Conservation (phyloP, 2,797 vertebrate species). For the Etheostoma nigrum region DNA sequence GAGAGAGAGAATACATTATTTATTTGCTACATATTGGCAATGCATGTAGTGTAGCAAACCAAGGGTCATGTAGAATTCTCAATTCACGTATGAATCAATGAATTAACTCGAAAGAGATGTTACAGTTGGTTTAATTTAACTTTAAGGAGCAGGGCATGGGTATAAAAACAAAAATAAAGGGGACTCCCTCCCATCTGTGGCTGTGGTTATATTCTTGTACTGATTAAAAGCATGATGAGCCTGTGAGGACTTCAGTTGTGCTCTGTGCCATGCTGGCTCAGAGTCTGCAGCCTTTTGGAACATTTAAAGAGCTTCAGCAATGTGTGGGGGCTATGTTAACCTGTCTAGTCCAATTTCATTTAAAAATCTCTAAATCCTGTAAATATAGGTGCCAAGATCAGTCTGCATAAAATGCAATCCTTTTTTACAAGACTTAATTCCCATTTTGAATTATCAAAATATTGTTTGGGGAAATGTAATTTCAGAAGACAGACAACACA, state of each 20-base stretch:
- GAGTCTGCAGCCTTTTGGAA: conserved; percentile 13
- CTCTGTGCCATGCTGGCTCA: background rate
- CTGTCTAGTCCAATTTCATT: background rate
- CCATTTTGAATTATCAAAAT: too few relatives aligned
- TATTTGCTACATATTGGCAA: background rate
- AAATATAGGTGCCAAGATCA: background rate
- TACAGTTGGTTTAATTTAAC: conserved; percentile 6
- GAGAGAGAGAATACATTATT: conserved; percentile 16
- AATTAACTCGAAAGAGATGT: background rate
- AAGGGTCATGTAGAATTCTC: background rate
- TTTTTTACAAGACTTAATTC: too few relatives aligned
- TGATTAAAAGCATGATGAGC: conserved; percentile 38
- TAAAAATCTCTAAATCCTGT: background rate
- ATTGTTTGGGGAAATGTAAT: too few relatives aligned
- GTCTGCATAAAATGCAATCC: too few relatives aligned
- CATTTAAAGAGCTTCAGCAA: conserved; percentile 7
- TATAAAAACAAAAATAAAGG: conserved; percentile 14
- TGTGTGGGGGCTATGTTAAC: background rate
- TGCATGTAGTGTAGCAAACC: conserved; percentile 2
- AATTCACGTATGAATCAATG: background rate
- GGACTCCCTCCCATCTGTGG: conserved; percentile 13
- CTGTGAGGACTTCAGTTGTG: background rate
- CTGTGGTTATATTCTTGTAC: conserved; percentile 4
- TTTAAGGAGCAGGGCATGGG: background rate
- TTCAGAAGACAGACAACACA: too few relatives aligned